Evolutionary conservation across 2,888 invertebrate genomes (phyloP), one percentile per base, ranked within the genome.

Genomic region (Tachina grossa): DNA sequence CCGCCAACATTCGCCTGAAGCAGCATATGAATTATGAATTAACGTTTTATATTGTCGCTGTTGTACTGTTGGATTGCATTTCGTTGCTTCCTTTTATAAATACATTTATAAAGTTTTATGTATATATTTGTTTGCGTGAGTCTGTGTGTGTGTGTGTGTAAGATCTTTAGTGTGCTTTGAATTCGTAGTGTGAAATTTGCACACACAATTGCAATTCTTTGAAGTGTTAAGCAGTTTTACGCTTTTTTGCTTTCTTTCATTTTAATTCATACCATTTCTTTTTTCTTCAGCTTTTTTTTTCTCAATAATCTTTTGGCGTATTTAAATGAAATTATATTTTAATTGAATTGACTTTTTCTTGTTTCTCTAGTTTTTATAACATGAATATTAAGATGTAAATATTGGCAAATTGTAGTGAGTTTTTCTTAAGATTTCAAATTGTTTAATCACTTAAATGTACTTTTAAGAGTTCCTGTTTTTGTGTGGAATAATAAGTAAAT

Each of bases 171-270:
- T 57, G 68, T 61, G 4, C 9, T 49, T 47, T 63, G 45, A 71
- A 59, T 71, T 31, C 6, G 31, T 83, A 61, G 83, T 85, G 83
- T 82, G 69, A 79, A 65, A 77, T 77, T 81, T 53, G 39, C 47
- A 74, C 55, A 69, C 57, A 80, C 61, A 49, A 51, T 74, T 72
- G 22, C 53, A 80, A 80, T 57, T 77, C 79, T 47, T 72, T 86
- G 80, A 88, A 87, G 88, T 88, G 88, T 87, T 88, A 87, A 87
- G 83, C 87, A 87, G 87, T 88, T 88, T 87, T 87, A 88, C 88
- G 88, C 87, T 88, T 88, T 88, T 87, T 88, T 87, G 83, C 86
- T 74, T 75, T 82, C 84, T 74, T 68, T 78, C 72, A 47, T 11
- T 45, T 79, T n/a, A 71, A 63, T 72, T 72, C 41, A 49, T 65